A percentile compares a stretch with the other conserved stretches of the same genome.
Evolutionary conservation across 2,797 vertebrate genomes (phyloP).

Genomic region (Phyllotis vaccarum): DNA sequence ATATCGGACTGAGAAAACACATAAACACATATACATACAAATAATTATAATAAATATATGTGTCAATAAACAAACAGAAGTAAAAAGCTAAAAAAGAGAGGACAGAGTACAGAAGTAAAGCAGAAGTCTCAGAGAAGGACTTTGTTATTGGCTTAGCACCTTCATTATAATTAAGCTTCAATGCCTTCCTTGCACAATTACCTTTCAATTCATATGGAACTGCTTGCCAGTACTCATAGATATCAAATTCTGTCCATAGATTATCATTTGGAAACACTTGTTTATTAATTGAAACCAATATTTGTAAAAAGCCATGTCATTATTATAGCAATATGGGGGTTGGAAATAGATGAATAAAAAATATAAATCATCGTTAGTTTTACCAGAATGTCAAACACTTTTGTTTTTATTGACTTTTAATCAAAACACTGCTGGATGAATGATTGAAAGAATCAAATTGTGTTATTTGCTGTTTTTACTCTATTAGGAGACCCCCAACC

Average conservation of each 20-base stretch:
- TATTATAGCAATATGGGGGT: background rate
- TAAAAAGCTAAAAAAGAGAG: background rate
- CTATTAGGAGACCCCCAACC: too few species aligned
- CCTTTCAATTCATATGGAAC: background rate
- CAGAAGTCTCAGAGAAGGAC: background rate
- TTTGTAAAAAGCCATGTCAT: background rate
- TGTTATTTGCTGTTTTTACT: too few species aligned
- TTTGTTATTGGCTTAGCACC: too few species aligned
- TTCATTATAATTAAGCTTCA: background rate
- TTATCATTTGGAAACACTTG: background rate
- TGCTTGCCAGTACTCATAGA: background rate
- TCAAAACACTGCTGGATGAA: background rate
- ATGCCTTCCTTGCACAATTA: background rate
- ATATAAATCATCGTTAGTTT: background rate
- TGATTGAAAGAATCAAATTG: background rate
- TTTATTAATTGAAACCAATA: too few species aligned
- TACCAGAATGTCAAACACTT: background rate
- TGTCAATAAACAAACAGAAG: background rate
- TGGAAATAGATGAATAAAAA: background rate
- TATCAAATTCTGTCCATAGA: background rate
- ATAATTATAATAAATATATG: background rate
- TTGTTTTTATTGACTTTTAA: too few species aligned
- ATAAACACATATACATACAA: background rate
- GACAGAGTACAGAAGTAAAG: background rate
- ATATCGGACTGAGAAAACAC: too few species aligned